Evolutionary conservation across 2,113 vertebrate species (phyloP), one percentile per base, ranked within the genome.

Genomic region (Megaleporinus macrocephalus): DNA sequence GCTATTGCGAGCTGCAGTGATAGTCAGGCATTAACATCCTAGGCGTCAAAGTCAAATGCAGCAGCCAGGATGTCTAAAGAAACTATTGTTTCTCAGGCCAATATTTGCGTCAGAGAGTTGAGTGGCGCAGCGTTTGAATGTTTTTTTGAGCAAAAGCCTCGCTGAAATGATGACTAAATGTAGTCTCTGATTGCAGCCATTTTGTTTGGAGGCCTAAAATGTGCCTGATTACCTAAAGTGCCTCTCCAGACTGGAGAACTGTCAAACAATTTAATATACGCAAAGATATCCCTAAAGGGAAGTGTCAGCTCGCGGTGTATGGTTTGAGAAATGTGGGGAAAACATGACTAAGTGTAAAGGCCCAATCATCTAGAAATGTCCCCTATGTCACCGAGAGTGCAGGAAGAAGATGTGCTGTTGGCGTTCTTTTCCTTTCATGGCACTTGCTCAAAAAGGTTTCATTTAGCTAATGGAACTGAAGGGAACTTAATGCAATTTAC

Each of bases 391-490:
- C 61, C 9, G 27, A 44, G 59, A 70, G 73, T 69, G 53, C 15
- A 36, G 62, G 9, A 47, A 49, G n/a, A 49, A 24, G 13, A 62
- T 70, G 63, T 62, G 29, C 57, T 65, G 29, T 63, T 72, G 51
- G 62, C 44, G 41, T 81, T 81, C 49, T 41, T 51, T 83, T 57
- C 11, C 59, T n/a, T 84, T 86, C 49, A 83, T 81, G 78, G 53
- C 55, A 82, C 75, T 62, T 83, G 72, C 47, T 80, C 70, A 84
- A 44, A 80, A 73, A 75, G 73, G 57, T 81, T 81, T 86, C n/a
- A 86, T 86, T 85, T 80, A 80, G 73, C 76, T 82, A 85, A 84
- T 80, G 76, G 69, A 80, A 53, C 55, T 66, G 11, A 70, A 84
- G n/a, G 15, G 72, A 76, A 72, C 74, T 55, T 36, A 61, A 65